A percentile compares a stretch with the other conserved stretches of the same genome.
phyloP scores from a whole-genome alignment of 2,113 vertebrate genomes.

The Neopipo cinnamomea region DNA sequence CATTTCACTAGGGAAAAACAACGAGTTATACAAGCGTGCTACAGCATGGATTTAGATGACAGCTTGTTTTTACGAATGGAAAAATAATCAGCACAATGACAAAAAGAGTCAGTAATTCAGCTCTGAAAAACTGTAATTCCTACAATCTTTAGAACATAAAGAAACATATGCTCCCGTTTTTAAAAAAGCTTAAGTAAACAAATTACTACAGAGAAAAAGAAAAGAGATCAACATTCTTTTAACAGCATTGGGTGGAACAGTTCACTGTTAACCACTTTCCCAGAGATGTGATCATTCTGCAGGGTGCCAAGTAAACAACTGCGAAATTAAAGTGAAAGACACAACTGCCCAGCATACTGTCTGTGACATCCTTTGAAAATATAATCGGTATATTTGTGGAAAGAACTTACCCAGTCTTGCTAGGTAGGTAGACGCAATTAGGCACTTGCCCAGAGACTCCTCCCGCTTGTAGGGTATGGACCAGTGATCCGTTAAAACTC shows the following conservation, averaged over 20 bases:
- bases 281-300: background rate
- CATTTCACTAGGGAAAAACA: constrained; percentile 9
- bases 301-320: background rate
- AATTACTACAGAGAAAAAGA: background rate
- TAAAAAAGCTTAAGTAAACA: background rate
- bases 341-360: background rate
- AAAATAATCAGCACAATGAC: constrained; percentile 27
- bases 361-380: background rate
- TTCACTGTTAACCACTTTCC: background rate
- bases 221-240: background rate
- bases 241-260: background rate
- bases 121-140: constrained; percentile 25
- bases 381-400: background rate
- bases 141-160: background rate
- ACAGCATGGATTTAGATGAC: background rate
- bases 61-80: constrained; percentile 2
- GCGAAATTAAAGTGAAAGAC: background rate
- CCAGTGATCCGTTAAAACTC: constrained; percentile 98
- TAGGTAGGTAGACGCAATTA: constrained; percentile 92
- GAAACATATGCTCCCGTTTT: background rate
- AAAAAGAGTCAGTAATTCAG: background rate
- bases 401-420: constrained; percentile 87
- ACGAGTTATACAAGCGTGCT: background rate
- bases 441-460: constrained; percentile 96
- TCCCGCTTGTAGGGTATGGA: constrained; percentile 98